These are phyloP conservation scores for Graptemys geographica DNA, from an alignment of 2,797 vertebrate genomes.

Conservation along the genomic window DNA sequence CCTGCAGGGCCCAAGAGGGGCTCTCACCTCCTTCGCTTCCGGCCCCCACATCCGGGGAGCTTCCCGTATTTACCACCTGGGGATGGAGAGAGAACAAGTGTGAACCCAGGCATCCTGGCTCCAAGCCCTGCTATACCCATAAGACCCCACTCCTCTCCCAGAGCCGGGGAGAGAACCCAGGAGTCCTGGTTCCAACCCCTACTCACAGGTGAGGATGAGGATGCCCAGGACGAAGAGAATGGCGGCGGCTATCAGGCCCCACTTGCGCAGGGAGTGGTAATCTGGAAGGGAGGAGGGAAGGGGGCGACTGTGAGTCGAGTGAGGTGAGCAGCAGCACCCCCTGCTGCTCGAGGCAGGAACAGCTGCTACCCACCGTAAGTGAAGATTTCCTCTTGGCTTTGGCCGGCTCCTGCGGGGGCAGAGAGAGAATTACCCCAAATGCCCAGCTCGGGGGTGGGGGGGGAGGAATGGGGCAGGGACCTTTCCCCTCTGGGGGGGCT, in stretches of 20 bases:
- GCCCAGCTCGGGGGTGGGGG: neutral
- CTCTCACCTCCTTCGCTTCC: neutral
- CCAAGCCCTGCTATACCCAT: neutral
- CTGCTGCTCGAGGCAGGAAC: neutral
- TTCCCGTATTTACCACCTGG: conserved; percentile 9
- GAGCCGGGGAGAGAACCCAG: neutral
- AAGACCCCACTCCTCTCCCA: neutral
- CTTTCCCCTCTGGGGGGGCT: neutral
- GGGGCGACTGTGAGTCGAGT: neutral
- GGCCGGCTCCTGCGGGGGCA: neutral
- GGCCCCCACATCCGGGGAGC: neutral
- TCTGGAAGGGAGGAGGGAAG: conserved; percentile 45
- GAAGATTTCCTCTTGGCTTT: neutral
- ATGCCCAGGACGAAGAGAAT: conserved; percentile 75
- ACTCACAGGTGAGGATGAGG: conserved; percentile 75
- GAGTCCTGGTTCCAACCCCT: neutral
- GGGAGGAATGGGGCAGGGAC: neutral
- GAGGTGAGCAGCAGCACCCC: neutral
- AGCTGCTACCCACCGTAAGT: neutral
- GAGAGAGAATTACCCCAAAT: neutral
- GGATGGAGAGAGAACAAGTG: neutral
- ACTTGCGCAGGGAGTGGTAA: conserved; percentile 54
- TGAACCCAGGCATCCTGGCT: neutral
- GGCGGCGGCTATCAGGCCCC: conserved; percentile 68
- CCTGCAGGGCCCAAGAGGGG: neutral